Percentiles rank a stretch among this genome's conserved stretches.
Conservation (phyloP, 2,797 vertebrate species). For the Labeo calbasu region DNA sequence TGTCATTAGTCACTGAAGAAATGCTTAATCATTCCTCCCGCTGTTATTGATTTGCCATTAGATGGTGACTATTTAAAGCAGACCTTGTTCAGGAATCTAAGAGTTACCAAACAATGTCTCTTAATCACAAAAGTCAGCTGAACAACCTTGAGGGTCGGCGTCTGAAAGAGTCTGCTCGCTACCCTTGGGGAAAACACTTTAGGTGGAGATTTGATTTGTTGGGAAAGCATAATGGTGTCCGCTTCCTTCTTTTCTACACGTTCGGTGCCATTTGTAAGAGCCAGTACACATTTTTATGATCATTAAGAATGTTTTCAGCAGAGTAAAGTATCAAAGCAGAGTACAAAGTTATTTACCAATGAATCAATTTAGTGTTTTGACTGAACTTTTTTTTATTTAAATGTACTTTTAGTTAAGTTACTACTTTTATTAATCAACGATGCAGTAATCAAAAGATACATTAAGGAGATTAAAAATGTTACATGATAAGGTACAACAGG, state of each 20-base stretch:
- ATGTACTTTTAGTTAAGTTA: neutral
- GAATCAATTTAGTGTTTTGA: neutral
- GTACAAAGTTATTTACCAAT: neutral
- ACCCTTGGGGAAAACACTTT: neutral
- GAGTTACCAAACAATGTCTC: slow-evolving; percentile 60
- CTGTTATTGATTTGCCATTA: slow-evolving; percentile 81
- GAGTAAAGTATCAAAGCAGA: neutral
- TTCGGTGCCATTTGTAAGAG: neutral
- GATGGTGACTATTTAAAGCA: slow-evolving; percentile 76
- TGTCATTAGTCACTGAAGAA: slow-evolving; percentile 77
- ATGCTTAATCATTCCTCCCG: slow-evolving; percentile 77
- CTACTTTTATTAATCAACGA: neutral
- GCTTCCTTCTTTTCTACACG: neutral
- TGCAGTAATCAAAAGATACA: neutral
- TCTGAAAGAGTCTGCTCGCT: neutral
- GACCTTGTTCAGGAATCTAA: slow-evolving; percentile 67
- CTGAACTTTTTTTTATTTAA: neutral
- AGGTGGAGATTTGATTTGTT: neutral
- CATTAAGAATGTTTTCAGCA: neutral
- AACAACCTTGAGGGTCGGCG: slow-evolving; percentile 67
- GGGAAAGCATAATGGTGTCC: neutral
- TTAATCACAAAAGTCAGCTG: slow-evolving; percentile 66
- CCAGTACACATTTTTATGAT: neutral
- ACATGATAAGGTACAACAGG: no score
- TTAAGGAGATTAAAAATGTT: no score